Conservation (phyloP, 2,888 invertebrate genomes). For the Osmoderma eremita region DNA sequence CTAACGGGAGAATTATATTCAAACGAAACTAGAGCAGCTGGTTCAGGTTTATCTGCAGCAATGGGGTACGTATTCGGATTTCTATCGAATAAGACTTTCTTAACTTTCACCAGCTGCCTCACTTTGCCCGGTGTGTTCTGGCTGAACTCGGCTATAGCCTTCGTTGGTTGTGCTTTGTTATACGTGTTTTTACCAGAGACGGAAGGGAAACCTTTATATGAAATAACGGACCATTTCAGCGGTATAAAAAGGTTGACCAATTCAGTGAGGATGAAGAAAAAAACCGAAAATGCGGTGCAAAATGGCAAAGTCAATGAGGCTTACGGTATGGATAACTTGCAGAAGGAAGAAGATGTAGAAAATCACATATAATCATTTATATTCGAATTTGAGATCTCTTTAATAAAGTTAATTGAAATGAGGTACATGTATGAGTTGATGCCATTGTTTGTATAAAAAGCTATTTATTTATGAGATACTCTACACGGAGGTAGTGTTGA, state of each 20-base stretch:
- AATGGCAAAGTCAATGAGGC: slow-evolving; percentile 47
- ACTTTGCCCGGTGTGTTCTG: slow-evolving; percentile 79
- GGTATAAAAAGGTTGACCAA: slow-evolving; percentile 68
- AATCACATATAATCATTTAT: slow-evolving; percentile 20
- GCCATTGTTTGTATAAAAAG: not conserved
- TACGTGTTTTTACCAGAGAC: slow-evolving; percentile 83
- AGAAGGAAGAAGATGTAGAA: not conserved
- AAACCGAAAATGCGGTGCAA: slow-evolving; percentile 35
- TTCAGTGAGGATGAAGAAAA: slow-evolving; percentile 61
- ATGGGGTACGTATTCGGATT: slow-evolving; percentile 82
- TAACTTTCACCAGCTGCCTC: slow-evolving; percentile 71
- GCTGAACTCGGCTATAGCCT: slow-evolving; percentile 72
- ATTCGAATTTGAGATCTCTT: too few species aligned
- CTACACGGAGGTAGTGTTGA: too few species aligned
- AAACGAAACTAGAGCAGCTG: slow-evolving; percentile 74
- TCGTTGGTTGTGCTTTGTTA: slow-evolving; percentile 72
- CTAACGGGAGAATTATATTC: slow-evolving; percentile 82
- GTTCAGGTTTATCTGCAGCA: slow-evolving; percentile 78
- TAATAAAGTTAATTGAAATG: not conserved
- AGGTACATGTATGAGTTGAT: not conserved
- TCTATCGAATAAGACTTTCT: slow-evolving; percentile 77
- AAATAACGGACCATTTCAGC: slow-evolving; percentile 77
- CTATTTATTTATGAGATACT: too few species aligned
- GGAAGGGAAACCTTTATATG: slow-evolving; percentile 78
- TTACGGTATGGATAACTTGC: slow-evolving; percentile 18